phyloP scores from a whole-genome alignment of 37 sponge, comb jelly and placozoan species.

The Aphrocallistes beatrix region DNA sequence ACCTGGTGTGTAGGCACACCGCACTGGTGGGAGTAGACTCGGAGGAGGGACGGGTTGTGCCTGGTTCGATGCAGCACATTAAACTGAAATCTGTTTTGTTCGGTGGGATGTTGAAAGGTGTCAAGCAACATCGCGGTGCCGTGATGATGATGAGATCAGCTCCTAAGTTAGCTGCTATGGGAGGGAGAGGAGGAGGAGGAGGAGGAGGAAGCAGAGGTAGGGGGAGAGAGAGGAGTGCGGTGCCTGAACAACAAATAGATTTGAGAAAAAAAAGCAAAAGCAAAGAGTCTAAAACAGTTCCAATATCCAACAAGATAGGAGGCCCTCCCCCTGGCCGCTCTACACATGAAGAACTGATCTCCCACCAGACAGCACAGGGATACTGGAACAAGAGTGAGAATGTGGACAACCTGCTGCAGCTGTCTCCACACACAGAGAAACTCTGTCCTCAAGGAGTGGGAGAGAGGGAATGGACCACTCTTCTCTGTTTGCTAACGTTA shows the following conservation, averaged over 20 bases:
- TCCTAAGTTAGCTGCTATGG: too few relatives aligned
- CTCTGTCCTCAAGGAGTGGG: not conserved
- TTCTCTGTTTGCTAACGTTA: constrained; percentile 24
- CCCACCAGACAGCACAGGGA: not conserved
- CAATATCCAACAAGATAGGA: too few relatives aligned
- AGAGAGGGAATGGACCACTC: constrained; percentile 38
- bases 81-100: not conserved
- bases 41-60: not conserved
- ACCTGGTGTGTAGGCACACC: not conserved
- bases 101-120: too few relatives aligned
- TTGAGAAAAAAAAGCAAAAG: too few relatives aligned
- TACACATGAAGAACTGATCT: not conserved
- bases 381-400: not conserved
- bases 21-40: not conserved
- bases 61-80: not conserved
- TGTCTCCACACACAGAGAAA: not conserved
- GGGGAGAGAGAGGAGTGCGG: too few relatives aligned
- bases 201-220: too few relatives aligned
- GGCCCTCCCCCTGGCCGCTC: too few relatives aligned
- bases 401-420: not conserved
- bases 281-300: too few relatives aligned
- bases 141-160: too few relatives aligned
- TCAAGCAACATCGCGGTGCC: too few relatives aligned
- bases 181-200: too few relatives aligned
- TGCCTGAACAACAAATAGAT: too few relatives aligned